Conservation (phyloP, 2,113 vertebrate species). For the Tyto alba region DNA sequence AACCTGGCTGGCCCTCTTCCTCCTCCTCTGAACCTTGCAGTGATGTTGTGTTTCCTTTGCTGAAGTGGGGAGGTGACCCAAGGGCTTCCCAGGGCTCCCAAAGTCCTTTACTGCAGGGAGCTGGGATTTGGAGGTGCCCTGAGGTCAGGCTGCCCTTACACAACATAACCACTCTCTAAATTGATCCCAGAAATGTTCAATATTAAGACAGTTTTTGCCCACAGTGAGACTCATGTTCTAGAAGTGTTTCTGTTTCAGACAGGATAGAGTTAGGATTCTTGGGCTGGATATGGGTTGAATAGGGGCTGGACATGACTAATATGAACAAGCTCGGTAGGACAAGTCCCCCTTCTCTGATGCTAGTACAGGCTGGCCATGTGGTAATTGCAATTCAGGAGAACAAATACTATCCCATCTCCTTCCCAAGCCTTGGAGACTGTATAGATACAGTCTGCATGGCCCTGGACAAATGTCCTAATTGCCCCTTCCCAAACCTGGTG, state of each 20-base stretch:
- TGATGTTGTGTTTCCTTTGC: not conserved
- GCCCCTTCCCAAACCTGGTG: not conserved
- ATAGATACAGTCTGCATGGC: not conserved
- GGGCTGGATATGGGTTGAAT: not conserved
- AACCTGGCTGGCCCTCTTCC: not conserved
- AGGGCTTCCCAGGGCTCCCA: not conserved
- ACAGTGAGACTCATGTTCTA: not conserved
- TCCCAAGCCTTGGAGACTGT: not conserved
- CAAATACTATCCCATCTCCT: not conserved
- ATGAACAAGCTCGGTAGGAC: not conserved
- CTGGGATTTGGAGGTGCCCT: not conserved
- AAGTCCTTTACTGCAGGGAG: not conserved
- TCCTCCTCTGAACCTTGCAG: not conserved
- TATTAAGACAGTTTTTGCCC: not conserved
- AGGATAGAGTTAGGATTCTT: not conserved
- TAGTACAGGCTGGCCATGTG: not conserved
- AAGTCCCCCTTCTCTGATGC: not conserved
- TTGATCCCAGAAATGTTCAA: not conserved
- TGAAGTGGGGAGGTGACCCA: not conserved
- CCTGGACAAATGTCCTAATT: not conserved
- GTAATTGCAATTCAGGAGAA: not conserved
- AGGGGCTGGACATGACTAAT: not conserved
- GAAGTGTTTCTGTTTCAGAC: not conserved
- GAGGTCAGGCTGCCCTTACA: not conserved
- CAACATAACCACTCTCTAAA: not conserved